Percentiles rank a stretch among this genome's conserved stretches.
These are phyloP conservation scores for Tipula confusa DNA, from an alignment of 2,888 invertebrate genomes.

Conservation along the genomic window DNA sequence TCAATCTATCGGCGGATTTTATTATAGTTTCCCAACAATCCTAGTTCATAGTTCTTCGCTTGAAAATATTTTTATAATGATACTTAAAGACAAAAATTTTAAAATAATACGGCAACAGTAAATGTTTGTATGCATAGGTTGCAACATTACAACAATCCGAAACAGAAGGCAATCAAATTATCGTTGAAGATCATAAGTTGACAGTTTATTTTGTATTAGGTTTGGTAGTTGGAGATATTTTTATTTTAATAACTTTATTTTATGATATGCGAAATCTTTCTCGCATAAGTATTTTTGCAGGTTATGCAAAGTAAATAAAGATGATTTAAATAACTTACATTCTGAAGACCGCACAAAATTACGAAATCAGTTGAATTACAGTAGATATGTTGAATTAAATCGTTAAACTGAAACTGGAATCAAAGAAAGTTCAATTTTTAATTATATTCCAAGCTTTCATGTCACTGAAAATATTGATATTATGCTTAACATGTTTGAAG, in stretches of 20 bases:
- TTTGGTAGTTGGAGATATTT: not conserved
- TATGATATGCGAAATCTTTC: conserved; percentile 7
- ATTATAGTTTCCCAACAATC: not conserved
- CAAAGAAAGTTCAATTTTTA: conserved; percentile 8
- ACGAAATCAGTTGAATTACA: not conserved
- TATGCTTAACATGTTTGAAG: not conserved
- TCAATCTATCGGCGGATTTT: conserved; percentile 3
- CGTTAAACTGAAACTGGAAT: not conserved
- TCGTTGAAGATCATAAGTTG: not conserved
- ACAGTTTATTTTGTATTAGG: conserved; percentile 6
- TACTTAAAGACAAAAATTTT: not conserved
- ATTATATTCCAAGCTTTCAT: conserved; percentile 25
- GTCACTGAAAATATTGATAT: not conserved
- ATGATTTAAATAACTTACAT: not conserved
- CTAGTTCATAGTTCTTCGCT: not conserved
- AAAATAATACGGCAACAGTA: not conserved
- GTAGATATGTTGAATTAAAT: not conserved
- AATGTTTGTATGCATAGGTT: not conserved
- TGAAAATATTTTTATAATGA: conserved; percentile 7
- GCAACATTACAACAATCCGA: not conserved
- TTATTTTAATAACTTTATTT: not conserved
- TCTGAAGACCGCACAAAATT: not conserved
- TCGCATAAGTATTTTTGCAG: not conserved
- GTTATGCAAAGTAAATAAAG: not conserved
- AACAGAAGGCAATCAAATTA: not conserved